Percentiles rank a stretch among this genome's conserved stretches.
These are phyloP conservation scores for Sebastes jordani DNA, from an alignment of 2,797 vertebrate species.

Conservation along the genomic window DNA sequence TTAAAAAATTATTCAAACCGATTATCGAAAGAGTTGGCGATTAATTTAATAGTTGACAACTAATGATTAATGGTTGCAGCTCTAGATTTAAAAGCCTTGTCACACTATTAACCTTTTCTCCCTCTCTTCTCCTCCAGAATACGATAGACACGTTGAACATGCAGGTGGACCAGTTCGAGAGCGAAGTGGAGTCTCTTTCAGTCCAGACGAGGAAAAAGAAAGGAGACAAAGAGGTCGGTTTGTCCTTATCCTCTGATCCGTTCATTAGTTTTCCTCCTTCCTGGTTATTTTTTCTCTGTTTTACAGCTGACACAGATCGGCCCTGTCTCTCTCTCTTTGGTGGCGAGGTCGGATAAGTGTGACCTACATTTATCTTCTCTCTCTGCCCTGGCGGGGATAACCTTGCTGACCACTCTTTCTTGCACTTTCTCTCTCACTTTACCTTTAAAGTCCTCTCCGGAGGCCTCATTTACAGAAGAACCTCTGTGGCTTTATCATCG, in stretches of 20 bases:
- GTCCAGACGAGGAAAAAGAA: constrained; percentile 94
- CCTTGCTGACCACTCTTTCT: constrained; percentile 22
- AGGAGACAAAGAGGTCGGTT: constrained; percentile 92
- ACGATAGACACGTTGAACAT: constrained; percentile 93
- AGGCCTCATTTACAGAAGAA: constrained; percentile 2
- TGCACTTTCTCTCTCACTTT: not conserved
- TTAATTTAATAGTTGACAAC: too few relatives aligned
- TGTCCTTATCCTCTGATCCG: not conserved
- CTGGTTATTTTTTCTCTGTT: not conserved
- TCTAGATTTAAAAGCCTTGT: not conserved
- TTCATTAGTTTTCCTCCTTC: not conserved
- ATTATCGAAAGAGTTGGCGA: too few relatives aligned
- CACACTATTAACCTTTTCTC: not conserved
- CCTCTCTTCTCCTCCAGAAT: constrained; percentile 71
- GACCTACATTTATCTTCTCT: constrained; percentile 26
- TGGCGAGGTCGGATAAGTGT: not conserved
- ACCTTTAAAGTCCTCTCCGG: not conserved
- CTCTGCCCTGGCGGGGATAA: not conserved
- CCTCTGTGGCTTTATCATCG: not conserved
- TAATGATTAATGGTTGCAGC: too few relatives aligned
- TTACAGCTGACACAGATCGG: not conserved
- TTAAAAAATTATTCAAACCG: too few relatives aligned
- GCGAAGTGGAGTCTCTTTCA: constrained; percentile 91
- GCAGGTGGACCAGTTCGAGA: constrained; percentile 97
- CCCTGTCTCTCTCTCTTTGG: not conserved